phyloP scores from a whole-genome alignment of 2,113 vertebrate species.

The Theristicus caerulescens region DNA sequence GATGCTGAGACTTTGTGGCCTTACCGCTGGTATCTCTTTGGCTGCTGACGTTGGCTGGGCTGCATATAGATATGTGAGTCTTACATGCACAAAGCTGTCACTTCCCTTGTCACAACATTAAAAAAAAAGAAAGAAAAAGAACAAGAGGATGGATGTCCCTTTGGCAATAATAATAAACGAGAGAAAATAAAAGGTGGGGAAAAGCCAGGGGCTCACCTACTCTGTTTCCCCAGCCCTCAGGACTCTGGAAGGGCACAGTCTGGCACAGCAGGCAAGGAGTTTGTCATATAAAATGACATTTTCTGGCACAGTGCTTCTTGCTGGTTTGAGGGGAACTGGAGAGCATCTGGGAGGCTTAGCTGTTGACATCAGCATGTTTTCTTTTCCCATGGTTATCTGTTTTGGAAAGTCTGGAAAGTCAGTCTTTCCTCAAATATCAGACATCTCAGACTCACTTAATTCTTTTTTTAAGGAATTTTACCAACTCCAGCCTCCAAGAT shows the following conservation, averaged over 20 bases:
- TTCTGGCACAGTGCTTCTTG: neutral
- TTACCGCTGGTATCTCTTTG: neutral
- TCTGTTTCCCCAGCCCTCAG: neutral
- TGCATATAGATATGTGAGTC: fast-evolving
- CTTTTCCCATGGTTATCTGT: neutral
- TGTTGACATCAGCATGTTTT: neutral
- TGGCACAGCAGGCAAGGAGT: neutral
- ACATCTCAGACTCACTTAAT: neutral
- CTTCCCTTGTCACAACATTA: neutral
- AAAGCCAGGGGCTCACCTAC: neutral
- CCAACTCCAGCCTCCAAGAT: neutral
- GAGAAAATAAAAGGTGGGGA: neutral
- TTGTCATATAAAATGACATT: neutral
- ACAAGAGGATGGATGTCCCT: neutral
- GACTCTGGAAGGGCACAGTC: neutral
- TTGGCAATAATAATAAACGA: neutral
- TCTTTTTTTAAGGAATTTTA: neutral
- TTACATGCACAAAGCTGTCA: neutral
- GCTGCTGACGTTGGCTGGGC: neutral
- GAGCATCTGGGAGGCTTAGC: neutral
- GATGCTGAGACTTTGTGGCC: neutral
- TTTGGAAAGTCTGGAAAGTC: neutral
- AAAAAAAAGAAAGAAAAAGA: neutral
- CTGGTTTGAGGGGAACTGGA: neutral
- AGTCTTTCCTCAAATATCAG: neutral